Evolutionary conservation across 2,797 vertebrate species (phyloP).

Genomic region (Neomorphus geoffroyi): DNA sequence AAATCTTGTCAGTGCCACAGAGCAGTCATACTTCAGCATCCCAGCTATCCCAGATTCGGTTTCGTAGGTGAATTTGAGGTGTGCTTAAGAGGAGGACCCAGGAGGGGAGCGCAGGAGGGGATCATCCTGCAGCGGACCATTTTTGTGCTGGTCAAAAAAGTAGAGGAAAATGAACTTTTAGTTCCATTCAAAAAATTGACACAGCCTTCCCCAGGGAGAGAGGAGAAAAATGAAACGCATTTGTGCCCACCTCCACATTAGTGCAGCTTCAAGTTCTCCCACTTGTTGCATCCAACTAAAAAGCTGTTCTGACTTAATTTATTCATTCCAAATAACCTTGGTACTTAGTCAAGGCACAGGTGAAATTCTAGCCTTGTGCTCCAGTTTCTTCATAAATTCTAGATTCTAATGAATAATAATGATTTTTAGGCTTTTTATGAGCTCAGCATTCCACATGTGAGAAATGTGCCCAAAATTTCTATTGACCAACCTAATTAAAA

Average conservation of each 20-base stretch:
- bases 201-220: background rate
- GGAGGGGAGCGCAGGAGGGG: no score
- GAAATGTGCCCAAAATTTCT: background rate
- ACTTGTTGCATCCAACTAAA: background rate
- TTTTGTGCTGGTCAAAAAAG: background rate
- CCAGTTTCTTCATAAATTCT: background rate
- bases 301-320: background rate
- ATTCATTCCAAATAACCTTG: background rate
- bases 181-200: background rate
- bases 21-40: background rate
- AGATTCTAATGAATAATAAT: background rate
- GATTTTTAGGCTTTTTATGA: background rate
- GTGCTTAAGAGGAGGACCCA: no score
- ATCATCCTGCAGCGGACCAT: background rate
- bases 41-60: fast-evolving
- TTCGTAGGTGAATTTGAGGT: fast-evolving
- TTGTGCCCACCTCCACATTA: background rate
- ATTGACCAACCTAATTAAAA: background rate
- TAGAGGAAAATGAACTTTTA: background rate
- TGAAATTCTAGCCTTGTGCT: background rate
- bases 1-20: background rate
- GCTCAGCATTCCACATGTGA: background rate
- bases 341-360: background rate
- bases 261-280: background rate
- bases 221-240: background rate